Evolutionary conservation across 2,113 vertebrate genomes (phyloP).

Genomic region (human (Homo sapiens)): DNA sequence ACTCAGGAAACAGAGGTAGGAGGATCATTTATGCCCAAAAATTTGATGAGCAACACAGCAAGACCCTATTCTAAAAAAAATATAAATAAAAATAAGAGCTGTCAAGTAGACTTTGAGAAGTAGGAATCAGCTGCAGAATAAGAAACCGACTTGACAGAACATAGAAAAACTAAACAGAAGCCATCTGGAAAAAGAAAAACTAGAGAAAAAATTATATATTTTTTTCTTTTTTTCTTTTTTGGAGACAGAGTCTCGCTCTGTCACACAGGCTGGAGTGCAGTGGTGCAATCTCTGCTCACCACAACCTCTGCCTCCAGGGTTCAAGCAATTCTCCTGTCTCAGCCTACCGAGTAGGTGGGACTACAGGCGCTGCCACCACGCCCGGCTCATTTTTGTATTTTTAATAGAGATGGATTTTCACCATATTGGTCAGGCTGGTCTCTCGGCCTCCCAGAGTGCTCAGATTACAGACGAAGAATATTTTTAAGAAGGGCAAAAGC

Average conservation of each 20-base stretch:
- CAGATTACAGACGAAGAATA: neutral
- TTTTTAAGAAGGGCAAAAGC: slow-evolving; percentile 8
- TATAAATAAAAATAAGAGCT: neutral
- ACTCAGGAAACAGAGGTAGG: neutral
- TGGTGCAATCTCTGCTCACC: too few relatives aligned
- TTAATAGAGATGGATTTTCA: too few relatives aligned
- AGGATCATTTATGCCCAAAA: neutral
- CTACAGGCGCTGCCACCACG: too few relatives aligned
- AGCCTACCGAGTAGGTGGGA: too few relatives aligned
- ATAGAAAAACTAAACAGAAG: slow-evolving; percentile 18
- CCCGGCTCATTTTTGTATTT: too few relatives aligned
- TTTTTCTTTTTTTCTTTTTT: too few relatives aligned
- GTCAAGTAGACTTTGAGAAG: neutral
- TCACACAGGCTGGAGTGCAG: too few relatives aligned
- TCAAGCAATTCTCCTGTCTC: too few relatives aligned
- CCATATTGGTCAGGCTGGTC: too few relatives aligned
- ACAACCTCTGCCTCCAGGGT: too few relatives aligned
- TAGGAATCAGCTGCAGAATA: neutral
- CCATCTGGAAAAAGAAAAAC: neutral
- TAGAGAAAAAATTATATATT: neutral
- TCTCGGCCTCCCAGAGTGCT: too few relatives aligned
- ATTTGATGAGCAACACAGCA: neutral
- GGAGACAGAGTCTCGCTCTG: too few relatives aligned
- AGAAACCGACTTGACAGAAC: neutral
- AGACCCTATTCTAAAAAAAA: neutral